A percentile compares a stretch with the other conserved stretches of the same genome.
phyloP scores from a whole-genome alignment of 2,888 invertebrate genomes.

The Panzeria rudis region DNA sequence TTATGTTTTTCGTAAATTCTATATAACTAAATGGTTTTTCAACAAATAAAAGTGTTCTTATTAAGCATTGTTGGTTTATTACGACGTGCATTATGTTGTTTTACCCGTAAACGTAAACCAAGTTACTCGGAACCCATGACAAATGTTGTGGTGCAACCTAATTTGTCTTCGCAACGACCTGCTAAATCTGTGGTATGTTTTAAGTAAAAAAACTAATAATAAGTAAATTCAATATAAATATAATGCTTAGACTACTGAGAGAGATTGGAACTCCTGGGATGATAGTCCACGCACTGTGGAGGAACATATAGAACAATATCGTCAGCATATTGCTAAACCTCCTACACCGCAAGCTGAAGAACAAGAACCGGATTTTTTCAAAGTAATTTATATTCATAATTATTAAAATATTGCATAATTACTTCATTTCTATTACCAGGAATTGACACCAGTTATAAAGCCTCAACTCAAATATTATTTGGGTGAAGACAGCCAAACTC shows the following conservation, averaged over 20 bases:
- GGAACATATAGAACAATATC: slow-evolving; percentile 87
- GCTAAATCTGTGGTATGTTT: slow-evolving; percentile 53
- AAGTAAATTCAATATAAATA: background rate
- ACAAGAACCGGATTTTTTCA: slow-evolving; percentile 85
- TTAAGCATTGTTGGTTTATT: slow-evolving; percentile 85
- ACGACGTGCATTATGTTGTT: slow-evolving; percentile 87
- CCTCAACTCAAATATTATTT: slow-evolving; percentile 86
- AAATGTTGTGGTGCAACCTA: slow-evolving; percentile 84
- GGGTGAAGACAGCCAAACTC: slow-evolving; percentile 78
- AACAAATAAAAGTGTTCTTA: slow-evolving; percentile 85
- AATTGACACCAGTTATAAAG: slow-evolving; percentile 87
- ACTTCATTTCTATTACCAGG: slow-evolving; percentile 79
- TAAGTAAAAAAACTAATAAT: background rate
- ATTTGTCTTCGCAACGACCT: slow-evolving; percentile 66
- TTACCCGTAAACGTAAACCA: slow-evolving; percentile 85
- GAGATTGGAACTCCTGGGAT: slow-evolving; percentile 87
- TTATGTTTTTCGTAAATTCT: background rate
- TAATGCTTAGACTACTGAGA: slow-evolving; percentile 74
- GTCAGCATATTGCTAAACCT: slow-evolving; percentile 84
- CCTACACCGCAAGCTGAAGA: slow-evolving; percentile 82
- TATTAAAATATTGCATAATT: background rate
- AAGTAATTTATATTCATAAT: slow-evolving; percentile 79
- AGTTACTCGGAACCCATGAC: slow-evolving; percentile 85
- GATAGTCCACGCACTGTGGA: slow-evolving; percentile 85
- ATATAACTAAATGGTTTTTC: slow-evolving; percentile 79